Percentiles rank a stretch among this genome's conserved stretches.
Evolutionary conservation across 2,888 invertebrate species (phyloP).

Genomic region (Ptycholaimellus sp.): DNA sequence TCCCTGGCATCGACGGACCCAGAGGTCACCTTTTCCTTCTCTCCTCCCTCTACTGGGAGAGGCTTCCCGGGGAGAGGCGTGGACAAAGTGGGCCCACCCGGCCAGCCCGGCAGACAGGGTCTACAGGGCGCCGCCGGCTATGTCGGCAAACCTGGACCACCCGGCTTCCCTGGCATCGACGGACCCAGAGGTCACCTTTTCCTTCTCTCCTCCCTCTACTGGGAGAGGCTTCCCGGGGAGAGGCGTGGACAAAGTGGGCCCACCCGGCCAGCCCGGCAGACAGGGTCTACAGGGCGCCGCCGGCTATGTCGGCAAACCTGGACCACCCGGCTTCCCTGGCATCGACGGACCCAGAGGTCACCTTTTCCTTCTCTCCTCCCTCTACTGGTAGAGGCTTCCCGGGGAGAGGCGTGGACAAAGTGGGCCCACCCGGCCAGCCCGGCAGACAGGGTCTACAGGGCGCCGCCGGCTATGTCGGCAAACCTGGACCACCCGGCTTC

Average conservation of each 20-base stretch:
- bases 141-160: too few species aligned
- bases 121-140: conserved; percentile 13
- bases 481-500: too few species aligned
- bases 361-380: too few species aligned
- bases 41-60: conserved; percentile 17
- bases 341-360: conserved; percentile 4
- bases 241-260: conserved; percentile 23
- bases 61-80: conserved; percentile 22
- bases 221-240: conserved; percentile 20
- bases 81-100: conserved; percentile 23
- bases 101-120: conserved; percentile 20
- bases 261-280: conserved; percentile 22
- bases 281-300: conserved; percentile 15
- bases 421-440: conserved; percentile 25
- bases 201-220: conserved; percentile 19
- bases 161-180: conserved; percentile 20
- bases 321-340: neutral
- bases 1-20: conserved; percentile 18
- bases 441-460: conserved; percentile 18
- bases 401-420: conserved; percentile 18
- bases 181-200: conserved; percentile 19
- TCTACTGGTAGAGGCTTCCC: too few species aligned
- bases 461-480: too few species aligned
- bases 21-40: conserved; percentile 20
- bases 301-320: neutral